Evolutionary conservation across 2,113 vertebrate genomes (phyloP).

Genomic region (Onychorhynchus coronatus): DNA sequence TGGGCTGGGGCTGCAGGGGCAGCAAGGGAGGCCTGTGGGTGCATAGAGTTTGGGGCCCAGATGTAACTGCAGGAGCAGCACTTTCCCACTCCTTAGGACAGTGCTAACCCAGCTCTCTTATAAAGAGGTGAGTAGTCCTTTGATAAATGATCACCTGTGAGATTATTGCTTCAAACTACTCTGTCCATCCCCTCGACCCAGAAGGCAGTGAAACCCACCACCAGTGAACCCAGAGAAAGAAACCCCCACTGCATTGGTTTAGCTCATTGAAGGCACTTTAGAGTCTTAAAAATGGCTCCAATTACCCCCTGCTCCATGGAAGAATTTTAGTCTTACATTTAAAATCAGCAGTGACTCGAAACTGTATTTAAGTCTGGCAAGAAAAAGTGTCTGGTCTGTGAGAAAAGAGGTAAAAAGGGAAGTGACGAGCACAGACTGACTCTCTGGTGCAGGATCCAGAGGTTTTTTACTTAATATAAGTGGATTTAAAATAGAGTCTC

Average conservation of each 20-base stretch:
- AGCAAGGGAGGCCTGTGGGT: neutral
- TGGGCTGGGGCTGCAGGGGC: neutral
- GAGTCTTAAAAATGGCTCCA: constrained; percentile 45
- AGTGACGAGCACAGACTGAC: neutral
- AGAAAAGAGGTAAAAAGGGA: constrained; percentile 40
- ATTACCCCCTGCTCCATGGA: neutral
- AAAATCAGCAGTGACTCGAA: constrained; percentile 4
- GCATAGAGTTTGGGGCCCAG: neutral
- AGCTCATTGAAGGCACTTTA: constrained; percentile 51
- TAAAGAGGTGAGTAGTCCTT: neutral
- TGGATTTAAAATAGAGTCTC: neutral
- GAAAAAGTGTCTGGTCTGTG: neutral
- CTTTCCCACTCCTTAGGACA: neutral
- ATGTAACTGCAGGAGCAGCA: neutral
- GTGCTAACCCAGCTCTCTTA: neutral
- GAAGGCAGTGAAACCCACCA: neutral
- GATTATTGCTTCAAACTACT: constrained; percentile 40
- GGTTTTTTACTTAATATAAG: neutral
- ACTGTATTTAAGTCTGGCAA: constrained; percentile 1
- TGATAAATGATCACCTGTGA: neutral
- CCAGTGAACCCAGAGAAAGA: neutral
- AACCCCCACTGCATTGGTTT: neutral
- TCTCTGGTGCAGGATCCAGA: neutral
- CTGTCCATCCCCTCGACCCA: neutral
- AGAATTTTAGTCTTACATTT: neutral